These are phyloP conservation scores for Oligia strigilis DNA, from an alignment of 2,888 invertebrate genomes.

Conservation along the genomic window DNA sequence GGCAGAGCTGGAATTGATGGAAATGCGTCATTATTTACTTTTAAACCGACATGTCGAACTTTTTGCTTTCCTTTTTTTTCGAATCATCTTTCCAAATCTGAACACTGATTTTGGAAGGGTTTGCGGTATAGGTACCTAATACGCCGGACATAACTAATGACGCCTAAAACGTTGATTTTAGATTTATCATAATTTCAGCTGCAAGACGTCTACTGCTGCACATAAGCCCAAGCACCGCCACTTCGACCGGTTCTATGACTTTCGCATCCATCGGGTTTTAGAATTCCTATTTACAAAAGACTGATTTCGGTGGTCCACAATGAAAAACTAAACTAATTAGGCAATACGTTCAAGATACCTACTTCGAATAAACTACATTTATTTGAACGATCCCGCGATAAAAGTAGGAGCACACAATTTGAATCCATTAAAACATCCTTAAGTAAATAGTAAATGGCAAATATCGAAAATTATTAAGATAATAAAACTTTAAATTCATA, in stretches of 20 bases:
- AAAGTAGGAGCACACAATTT: neutral
- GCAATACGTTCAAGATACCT: neutral
- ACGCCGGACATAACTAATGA: neutral
- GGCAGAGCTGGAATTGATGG: constrained; percentile 22
- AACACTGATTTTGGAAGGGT: neutral
- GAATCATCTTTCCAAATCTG: no score
- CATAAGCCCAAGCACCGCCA: neutral
- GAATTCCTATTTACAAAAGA: neutral
- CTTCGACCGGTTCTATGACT: neutral
- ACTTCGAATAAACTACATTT: neutral
- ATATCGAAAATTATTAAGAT: constrained; percentile 7
- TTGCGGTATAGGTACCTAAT: neutral
- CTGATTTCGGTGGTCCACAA: neutral
- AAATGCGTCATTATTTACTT: constrained; percentile 19
- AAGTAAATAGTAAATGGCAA: constrained; percentile 21
- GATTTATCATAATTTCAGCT: neutral
- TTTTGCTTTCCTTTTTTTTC: neutral
- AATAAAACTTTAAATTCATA: constrained; percentile 10
- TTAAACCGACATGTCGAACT: neutral
- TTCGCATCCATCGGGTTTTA: neutral
- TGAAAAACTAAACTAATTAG: neutral
- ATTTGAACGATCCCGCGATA: neutral
- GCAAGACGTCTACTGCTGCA: neutral
- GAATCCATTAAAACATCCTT: constrained; percentile 19
- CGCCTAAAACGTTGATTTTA: neutral